Base-by-base conservation (phyloP, 2,113 vertebrate species). In the Rousettus leschenaultii region DNA sequence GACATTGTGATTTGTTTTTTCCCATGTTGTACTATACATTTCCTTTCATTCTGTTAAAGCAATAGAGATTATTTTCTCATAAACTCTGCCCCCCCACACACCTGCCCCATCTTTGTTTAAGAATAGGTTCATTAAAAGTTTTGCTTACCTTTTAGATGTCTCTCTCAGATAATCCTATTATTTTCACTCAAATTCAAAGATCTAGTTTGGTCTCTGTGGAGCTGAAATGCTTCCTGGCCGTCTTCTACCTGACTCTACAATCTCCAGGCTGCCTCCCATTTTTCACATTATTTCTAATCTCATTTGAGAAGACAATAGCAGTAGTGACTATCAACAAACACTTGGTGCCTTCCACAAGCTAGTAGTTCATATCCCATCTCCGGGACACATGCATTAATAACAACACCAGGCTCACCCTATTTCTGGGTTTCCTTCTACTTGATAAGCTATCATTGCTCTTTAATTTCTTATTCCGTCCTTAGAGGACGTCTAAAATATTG, bases 61-160 rank as follows among this genome's bases (percentile, higher is more conserved):
- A 86, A 61, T 15, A 68, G 55, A 85, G 79, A 48, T 43, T 19
- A 59, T 77, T 85, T 87, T 35, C 43, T 40, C 73, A 53, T 80
- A 88, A 88, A 70, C 6, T 84, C 22, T n/a, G 48, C 43, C 7
- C 33, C 43, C 10, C 22, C 66, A 12, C 8, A 24, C 33, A 12
- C 21, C 26, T 10, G 2, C 24, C 4, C 10, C 73, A 9, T 5
- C 30, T 28, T 86, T 79, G 28, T 73, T 95, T n/a, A 91, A 92
- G 28, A 91, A 86, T 18, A 30, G 13, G 14, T 15, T 59, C 28
- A 48, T 74, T 74, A 68, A 70, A 77, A 33, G 63, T 16, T 40
- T 88, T 83, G 65, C 89, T 94, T 95, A 94, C 22, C 82, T 91
- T 71, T 95, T 79, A 70, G 14, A 45, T 79, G 75, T 21, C 35